Evolutionary conservation across 2,888 invertebrate genomes (phyloP), one percentile per base, ranked within the genome.

Genomic region (Hypsopygia costalis): DNA sequence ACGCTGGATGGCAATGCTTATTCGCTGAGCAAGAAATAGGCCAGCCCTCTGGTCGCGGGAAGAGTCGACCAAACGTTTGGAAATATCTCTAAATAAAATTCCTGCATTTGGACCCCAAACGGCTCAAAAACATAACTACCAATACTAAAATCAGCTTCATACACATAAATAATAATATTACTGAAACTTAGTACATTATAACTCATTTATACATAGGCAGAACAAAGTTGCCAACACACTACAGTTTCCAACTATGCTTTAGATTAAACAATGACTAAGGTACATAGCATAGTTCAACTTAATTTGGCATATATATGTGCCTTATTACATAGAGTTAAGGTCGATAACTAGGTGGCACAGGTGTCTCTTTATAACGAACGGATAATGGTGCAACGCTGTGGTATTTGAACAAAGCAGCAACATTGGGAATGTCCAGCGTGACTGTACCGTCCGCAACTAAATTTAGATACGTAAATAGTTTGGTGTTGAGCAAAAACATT

Each of bases 321-420:
- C 40, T 40, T 47, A 43, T 36, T 40, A 11, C 37, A 1, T 3
- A 6, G 11, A 1, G 9, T 10, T 43, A 47, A 33, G 22, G 45
- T 41, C 27, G 33, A 37, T 22, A 43, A 33, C 46, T 3, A 40
- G 8, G 7, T 34, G n/a, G 6, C 25, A 27, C 32, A 9, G 8
- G 34, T 43, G 34, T 45, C 34, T 41, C 34, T 39, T 41, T 44
- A 37, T 47, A 43, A 45, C 40, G 41, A 45, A 47, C 44, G 40
- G 36, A 40, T 46, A 41, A 43, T 41, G 46, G 42, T 40, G 35
- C 41, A 47, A 40, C 37, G 36, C 41, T 42, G 46, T 45, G 47
- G 44, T 47, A 45, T 49, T 49, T 44, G 50, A 47, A 47, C 47
- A 47, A 49, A 47, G 49, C 43, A 33, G 21, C 36, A 43, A 38